A percentile compares a stretch with the other conserved stretches of the same genome.
Evolutionary conservation across 2,797 vertebrate species (phyloP).

Genomic region (Megaceryle alcyon): DNA sequence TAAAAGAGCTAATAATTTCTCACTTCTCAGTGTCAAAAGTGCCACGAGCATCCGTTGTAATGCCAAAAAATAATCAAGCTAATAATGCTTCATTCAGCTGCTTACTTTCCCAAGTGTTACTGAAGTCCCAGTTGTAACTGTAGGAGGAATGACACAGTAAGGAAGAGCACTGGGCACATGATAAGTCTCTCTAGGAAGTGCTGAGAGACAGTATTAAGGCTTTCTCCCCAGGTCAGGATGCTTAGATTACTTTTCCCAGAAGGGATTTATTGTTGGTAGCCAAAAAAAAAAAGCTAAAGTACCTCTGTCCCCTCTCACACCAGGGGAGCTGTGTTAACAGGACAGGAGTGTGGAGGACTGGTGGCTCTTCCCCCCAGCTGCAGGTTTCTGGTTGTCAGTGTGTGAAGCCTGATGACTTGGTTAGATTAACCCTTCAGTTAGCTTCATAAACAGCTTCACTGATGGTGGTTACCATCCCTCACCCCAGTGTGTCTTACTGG

Average conservation of each 20-base stretch:
- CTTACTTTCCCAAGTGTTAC: background rate
- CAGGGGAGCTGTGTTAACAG: background rate
- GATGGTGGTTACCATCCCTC: background rate
- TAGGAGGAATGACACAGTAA: background rate
- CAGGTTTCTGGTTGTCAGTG: background rate
- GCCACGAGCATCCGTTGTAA: background rate
- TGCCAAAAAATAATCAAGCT: background rate
- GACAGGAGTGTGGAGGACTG: background rate
- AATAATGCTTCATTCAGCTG: background rate
- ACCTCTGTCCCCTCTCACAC: background rate
- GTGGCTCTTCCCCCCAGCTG: background rate
- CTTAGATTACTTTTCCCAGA: background rate
- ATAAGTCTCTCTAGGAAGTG: background rate
- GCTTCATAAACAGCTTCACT: background rate
- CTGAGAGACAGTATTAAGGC: background rate
- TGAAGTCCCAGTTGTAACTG: background rate
- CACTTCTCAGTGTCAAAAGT: background rate
- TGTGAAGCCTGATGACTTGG: background rate
- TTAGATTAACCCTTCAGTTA: background rate
- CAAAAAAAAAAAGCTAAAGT: background rate
- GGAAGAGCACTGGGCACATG: background rate
- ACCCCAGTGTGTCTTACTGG: rapidly evolving
- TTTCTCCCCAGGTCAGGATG: background rate
- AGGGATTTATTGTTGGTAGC: rapidly evolving
- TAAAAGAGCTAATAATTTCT: background rate